These are phyloP conservation scores for Oscheius sp. DNA, from an alignment of 1,140 invertebrate genomes.

Conservation along the genomic window DNA sequence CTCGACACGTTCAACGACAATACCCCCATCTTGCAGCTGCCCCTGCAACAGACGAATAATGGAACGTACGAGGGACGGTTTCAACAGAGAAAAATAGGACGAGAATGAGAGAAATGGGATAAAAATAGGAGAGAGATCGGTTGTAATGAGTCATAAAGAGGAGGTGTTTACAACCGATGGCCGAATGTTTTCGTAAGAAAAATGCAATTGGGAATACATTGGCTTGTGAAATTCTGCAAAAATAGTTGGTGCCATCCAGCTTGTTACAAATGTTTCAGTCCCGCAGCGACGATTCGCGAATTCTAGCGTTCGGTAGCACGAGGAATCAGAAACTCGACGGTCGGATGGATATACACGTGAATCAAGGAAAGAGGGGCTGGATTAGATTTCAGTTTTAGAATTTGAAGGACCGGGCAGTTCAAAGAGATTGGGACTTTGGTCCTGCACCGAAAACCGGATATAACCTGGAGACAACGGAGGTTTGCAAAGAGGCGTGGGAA, in stretches of 20 bases:
- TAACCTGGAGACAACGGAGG: too few species aligned
- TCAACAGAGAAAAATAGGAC: background rate
- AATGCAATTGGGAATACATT: background rate
- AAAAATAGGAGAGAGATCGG: background rate
- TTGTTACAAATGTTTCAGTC: too few species aligned
- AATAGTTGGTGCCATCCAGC: background rate
- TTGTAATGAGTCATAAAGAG: background rate
- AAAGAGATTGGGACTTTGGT: background rate
- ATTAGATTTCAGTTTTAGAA: background rate
- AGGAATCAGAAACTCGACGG: background rate
- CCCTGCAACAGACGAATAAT: background rate
- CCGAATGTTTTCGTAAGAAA: background rate
- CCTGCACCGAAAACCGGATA: background rate
- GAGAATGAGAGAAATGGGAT: background rate
- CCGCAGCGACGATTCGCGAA: too few species aligned
- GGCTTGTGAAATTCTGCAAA: background rate
- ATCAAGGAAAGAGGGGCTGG: background rate
- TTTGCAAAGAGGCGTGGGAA: background rate
- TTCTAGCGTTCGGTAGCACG: background rate
- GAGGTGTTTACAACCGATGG: background rate
- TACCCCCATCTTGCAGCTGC: slow-evolving; percentile 60
- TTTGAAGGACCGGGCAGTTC: background rate
- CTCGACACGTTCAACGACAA: slow-evolving; percentile 90
- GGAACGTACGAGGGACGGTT: background rate
- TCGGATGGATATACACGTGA: too few species aligned